phyloP scores from a whole-genome alignment of 2,797 vertebrate species.

The Pterois miles region DNA sequence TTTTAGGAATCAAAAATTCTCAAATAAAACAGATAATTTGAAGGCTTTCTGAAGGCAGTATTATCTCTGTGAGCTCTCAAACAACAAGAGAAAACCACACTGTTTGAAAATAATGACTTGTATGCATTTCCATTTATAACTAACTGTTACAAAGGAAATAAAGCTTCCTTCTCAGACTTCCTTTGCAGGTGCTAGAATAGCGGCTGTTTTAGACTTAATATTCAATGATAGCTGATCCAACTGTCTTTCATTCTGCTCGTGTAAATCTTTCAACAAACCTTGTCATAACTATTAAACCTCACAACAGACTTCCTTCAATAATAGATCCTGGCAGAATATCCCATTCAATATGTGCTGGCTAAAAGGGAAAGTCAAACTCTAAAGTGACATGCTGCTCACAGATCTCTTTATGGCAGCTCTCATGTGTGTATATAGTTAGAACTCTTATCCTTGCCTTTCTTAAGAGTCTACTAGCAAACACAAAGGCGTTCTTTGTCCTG shows the following conservation, averaged over 20 bases:
- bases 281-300: neutral
- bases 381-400: slow-evolving; percentile 43
- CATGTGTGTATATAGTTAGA: slow-evolving; percentile 41
- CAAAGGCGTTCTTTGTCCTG: slow-evolving; percentile 53
- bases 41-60: no score
- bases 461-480: slow-evolving; percentile 31
- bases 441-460: slow-evolving; percentile 33
- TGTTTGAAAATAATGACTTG: slow-evolving; percentile 16
- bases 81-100: slow-evolving; percentile 1
- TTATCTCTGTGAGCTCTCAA: neutral
- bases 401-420: slow-evolving; percentile 38
- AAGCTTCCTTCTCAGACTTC: slow-evolving; percentile 83
- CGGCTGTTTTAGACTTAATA: slow-evolving; percentile 34
- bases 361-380: slow-evolving; percentile 25
- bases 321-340: slow-evolving; percentile 1
- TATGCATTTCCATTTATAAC: slow-evolving; percentile 64
- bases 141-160: slow-evolving; percentile 78
- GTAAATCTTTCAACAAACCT: slow-evolving; percentile 9
- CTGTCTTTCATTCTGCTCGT: neutral
- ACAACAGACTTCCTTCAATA: neutral
- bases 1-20: no score
- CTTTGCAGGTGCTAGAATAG: slow-evolving; percentile 81
- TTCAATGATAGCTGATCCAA: slow-evolving; percentile 26
- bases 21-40: neutral
- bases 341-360: slow-evolving; percentile 12